Conservation (phyloP, 2,113 vertebrate genomes). For the Andinoacara biseriatus region DNA sequence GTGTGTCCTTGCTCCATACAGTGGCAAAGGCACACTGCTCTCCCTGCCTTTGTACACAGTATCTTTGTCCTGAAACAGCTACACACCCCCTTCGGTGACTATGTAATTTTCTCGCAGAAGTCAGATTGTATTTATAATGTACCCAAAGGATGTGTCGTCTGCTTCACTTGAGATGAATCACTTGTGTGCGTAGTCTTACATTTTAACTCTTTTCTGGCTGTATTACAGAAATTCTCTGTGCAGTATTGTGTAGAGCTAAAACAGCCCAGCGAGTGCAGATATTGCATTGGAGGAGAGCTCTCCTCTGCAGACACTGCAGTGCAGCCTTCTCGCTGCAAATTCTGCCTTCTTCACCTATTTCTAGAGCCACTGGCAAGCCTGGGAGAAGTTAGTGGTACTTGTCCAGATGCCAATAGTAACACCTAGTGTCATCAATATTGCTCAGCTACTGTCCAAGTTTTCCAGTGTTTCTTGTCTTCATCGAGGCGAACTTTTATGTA, state of each 20-base stretch:
- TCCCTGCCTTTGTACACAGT: constrained; percentile 36
- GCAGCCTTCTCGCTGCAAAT: constrained; percentile 61
- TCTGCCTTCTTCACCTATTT: constrained; percentile 65
- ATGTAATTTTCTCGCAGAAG: constrained; percentile 22
- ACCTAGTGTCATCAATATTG: constrained; percentile 44
- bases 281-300: constrained; percentile 44
- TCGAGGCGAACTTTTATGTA: background rate
- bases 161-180: constrained; percentile 45
- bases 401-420: constrained; percentile 65
- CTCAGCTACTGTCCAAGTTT: constrained; percentile 2
- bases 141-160: background rate
- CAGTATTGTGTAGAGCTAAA: constrained; percentile 12
- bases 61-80: constrained; percentile 29
- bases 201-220: constrained; percentile 16
- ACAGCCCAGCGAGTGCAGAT: constrained; percentile 36
- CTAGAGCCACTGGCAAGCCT: constrained; percentile 49
- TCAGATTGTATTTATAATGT: constrained; percentile 27
- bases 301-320: constrained; percentile 75
- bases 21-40: constrained; percentile 66
- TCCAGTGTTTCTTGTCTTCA: background rate
- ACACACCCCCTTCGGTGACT: constrained; percentile 10
- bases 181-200: background rate
- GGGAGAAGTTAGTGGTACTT: constrained; percentile 58
- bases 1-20: constrained; percentile 72
- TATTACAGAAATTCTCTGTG: constrained; percentile 9